phyloP scores from a whole-genome alignment of 2,888 invertebrate species.

The Lithosia quadra region DNA sequence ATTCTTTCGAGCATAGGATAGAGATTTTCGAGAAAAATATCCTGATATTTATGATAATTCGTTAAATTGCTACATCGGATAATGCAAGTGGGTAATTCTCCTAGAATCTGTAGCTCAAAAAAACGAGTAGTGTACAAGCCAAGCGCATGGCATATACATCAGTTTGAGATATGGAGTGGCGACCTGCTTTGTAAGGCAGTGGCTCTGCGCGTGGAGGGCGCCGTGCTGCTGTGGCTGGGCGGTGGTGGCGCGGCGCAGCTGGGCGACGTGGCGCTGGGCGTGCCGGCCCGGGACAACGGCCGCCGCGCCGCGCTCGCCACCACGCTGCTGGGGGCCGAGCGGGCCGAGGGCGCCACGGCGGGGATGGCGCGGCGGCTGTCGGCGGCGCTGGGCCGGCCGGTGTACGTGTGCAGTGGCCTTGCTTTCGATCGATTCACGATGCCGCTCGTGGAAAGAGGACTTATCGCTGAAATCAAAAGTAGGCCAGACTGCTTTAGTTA shows the following conservation, averaged over 20 bases:
- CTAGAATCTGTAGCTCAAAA: conserved; percentile 57
- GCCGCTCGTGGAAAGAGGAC: conserved; percentile 62
- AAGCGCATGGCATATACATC: conserved; percentile 68
- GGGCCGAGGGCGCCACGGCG: conserved; percentile 34
- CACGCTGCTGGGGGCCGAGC: conserved; percentile 49
- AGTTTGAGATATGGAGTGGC: conserved; percentile 71
- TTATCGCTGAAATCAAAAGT: conserved; percentile 63
- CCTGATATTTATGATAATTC: background rate
- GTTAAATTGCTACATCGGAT: background rate
- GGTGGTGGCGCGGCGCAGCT: conserved; percentile 47
- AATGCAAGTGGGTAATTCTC: conserved; percentile 51
- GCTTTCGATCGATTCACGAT: conserved; percentile 64
- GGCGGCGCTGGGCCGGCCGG: conserved; percentile 56
- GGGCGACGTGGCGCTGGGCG: conserved; percentile 61
- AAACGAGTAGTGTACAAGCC: conserved; percentile 60
- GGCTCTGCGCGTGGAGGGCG: conserved; percentile 64
- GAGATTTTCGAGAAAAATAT: too few relatives aligned
- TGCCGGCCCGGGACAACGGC: conserved; percentile 47
- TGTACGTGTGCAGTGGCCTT: conserved; percentile 60
- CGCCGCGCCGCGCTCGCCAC: conserved; percentile 47
- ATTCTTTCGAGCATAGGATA: too few relatives aligned
- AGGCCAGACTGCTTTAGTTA: conserved; percentile 59
- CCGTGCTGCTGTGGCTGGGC: conserved; percentile 73
- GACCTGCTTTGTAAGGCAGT: conserved; percentile 63
- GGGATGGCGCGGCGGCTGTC: conserved; percentile 65